Evolutionary conservation across 2,888 invertebrate species (phyloP).

Genomic region (Conchocele bisecta): DNA sequence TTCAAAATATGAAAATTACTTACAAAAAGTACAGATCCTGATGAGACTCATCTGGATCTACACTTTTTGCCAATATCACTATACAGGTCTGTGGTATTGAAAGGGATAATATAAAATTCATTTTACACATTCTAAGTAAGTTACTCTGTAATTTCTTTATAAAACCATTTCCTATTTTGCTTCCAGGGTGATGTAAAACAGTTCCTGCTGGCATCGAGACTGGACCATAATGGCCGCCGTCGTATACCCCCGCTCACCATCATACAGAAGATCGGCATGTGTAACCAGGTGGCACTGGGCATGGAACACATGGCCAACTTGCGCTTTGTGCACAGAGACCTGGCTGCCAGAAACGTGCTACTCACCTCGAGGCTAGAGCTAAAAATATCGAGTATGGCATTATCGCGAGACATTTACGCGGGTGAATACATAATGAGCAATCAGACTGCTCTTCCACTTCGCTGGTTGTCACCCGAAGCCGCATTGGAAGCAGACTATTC

Average conservation of each 20-base stretch:
- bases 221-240: constrained; percentile 85
- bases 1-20: too few species aligned
- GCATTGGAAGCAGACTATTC: constrained; percentile 95
- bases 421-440: constrained; percentile 91
- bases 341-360: constrained; percentile 95
- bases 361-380: constrained; percentile 91
- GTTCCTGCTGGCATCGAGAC: constrained; percentile 83
- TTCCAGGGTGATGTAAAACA: constrained; percentile 95
- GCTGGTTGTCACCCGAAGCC: constrained; percentile 95
- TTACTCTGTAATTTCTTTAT: too few species aligned
- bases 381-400: constrained; percentile 91
- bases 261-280: constrained; percentile 83
- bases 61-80: too few species aligned
- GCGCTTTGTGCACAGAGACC: constrained; percentile 93
- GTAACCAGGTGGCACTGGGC: constrained; percentile 89
- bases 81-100: too few species aligned
- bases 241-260: constrained; percentile 86
- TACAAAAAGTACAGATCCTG: too few species aligned
- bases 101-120: too few species aligned
- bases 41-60: too few species aligned
- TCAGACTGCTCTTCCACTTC: constrained; percentile 87
- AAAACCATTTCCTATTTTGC: constrained; percentile 8
- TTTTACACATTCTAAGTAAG: too few species aligned
- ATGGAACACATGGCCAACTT: constrained; percentile 90
- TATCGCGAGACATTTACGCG: constrained; percentile 92